These are phyloP conservation scores for Biston betularia DNA, from an alignment of 2,888 invertebrate species.

Conservation along the genomic window DNA sequence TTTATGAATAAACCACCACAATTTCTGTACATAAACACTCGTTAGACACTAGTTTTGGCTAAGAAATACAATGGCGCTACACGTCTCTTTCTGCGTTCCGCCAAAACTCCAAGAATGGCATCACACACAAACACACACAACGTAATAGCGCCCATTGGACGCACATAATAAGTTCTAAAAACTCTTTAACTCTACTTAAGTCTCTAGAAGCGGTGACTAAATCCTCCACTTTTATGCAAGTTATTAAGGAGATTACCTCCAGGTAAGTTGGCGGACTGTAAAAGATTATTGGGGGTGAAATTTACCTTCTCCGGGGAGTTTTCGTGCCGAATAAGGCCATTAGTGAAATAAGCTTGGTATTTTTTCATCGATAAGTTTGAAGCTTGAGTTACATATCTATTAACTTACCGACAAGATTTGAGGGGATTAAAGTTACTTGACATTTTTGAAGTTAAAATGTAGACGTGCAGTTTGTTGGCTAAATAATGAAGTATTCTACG, in stretches of 20 bases:
- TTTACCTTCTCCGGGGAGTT: constrained; percentile 30
- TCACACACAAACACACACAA: no score
- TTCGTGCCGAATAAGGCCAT: constrained; percentile 22
- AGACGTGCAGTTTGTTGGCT: not conserved
- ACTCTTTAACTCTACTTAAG: constrained; percentile 29
- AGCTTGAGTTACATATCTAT: not conserved
- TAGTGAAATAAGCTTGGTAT: constrained; percentile 2
- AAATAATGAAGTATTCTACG: not conserved
- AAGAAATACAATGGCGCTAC: no score
- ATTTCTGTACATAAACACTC: no score
- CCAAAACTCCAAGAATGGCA: no score
- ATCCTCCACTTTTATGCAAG: constrained; percentile 42
- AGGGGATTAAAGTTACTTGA: not conserved
- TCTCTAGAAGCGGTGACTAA: constrained; percentile 30
- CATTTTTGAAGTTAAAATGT: no score
- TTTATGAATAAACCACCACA: no score
- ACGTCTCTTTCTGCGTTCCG: no score
- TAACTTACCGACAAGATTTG: not conserved
- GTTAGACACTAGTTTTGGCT: no score
- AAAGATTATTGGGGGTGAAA: constrained; percentile 45
- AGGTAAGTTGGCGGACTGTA: constrained; percentile 42
- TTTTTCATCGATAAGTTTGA: constrained; percentile 18
- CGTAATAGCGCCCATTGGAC: not conserved
- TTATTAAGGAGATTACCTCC: constrained; percentile 39
- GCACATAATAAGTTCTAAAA: constrained; percentile 23